Base-by-base conservation (phyloP, 2,888 invertebrate species). In the Spodoptera picta region DNA sequence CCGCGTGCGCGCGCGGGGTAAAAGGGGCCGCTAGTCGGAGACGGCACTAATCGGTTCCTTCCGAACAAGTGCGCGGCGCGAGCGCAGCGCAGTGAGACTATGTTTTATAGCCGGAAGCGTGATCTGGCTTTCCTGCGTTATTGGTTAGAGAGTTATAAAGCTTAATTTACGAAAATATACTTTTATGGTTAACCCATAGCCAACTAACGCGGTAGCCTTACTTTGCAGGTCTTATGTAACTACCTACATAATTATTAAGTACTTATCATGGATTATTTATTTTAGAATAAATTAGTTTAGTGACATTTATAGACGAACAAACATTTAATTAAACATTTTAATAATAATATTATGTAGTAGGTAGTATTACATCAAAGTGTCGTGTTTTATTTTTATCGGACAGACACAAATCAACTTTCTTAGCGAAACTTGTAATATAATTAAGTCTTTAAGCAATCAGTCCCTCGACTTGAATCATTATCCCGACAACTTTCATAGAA, bases 101-200 rank as follows among this genome's bases (percentile, higher is more conserved):
- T 60, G 45, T 65, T 69, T 75, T 69, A 75, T 61, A 61, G 63
- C 65, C 73, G 79, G 76, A 80, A 68, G 55, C 54, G 55, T 57
- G 19, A 64, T 49, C 65, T 64, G 12, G 51, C 65, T 77, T 69
- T 68, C 66, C 64, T 59, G 46, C 55, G 11, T 66, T 62, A 68
- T 72, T 71, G 65, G 52, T 61, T 69, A 67, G 66, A 69, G 66
- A 59, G 44, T 60, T 49, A 65, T 61, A 60, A 71, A 69, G 49
- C 46, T 56, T 51, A 72, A 64, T 62, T 47, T 54, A 69, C 52
- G 61, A 76, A 69, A 72, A 65, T 69, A 47, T 55, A 43, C 50
- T 56, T 52, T 72, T 60, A 68, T 49, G 19, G 23, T 43, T 50
- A 12, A 36, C 2, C 9, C 9, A 36, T 36, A 9, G 6, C 7